Percentiles rank a stretch among this genome's conserved stretches.
Conservation (phyloP, 2,888 invertebrate genomes). For the Amorpha juglandis region DNA sequence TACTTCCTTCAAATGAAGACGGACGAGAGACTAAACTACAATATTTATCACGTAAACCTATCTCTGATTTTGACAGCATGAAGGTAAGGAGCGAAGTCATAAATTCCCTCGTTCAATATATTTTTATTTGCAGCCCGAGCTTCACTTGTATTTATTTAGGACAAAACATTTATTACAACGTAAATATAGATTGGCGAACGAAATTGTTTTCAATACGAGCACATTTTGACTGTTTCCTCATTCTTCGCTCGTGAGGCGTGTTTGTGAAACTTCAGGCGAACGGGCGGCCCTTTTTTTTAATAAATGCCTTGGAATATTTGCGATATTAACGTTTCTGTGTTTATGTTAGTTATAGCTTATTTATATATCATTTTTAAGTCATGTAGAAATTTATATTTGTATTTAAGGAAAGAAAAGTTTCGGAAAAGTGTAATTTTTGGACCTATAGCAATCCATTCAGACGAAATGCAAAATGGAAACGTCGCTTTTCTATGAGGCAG, state of each 20-base stretch:
- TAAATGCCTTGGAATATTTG: not conserved
- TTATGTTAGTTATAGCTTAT: too few species aligned
- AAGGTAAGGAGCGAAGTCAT: not conserved
- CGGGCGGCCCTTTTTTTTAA: not conserved
- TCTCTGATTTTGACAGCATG: not conserved
- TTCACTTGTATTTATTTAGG: constrained; percentile 41
- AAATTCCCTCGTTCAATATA: not conserved
- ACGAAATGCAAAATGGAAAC: too few species aligned
- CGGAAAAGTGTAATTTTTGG: too few species aligned
- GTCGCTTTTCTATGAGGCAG: too few species aligned
- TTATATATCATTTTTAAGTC: too few species aligned
- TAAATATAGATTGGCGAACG: constrained; percentile 34
- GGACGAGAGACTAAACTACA: not conserved
- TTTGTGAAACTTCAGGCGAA: constrained; percentile 6
- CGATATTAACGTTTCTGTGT: not conserved
- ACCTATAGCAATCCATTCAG: too few species aligned
- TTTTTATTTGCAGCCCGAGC: not conserved
- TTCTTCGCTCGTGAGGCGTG: constrained; percentile 1
- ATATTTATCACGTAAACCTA: not conserved
- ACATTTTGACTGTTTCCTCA: constrained; percentile 36
- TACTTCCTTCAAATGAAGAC: not conserved
- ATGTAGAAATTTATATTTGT: too few species aligned
- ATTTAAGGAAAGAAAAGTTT: too few species aligned
- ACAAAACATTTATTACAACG: constrained; percentile 40
- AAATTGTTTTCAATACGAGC: constrained; percentile 36